A percentile compares a stretch with the other conserved stretches of the same genome.
These are phyloP conservation scores for Trissonchulus sp. DNA, from an alignment of 2,888 invertebrate genomes.

Conservation along the genomic window DNA sequence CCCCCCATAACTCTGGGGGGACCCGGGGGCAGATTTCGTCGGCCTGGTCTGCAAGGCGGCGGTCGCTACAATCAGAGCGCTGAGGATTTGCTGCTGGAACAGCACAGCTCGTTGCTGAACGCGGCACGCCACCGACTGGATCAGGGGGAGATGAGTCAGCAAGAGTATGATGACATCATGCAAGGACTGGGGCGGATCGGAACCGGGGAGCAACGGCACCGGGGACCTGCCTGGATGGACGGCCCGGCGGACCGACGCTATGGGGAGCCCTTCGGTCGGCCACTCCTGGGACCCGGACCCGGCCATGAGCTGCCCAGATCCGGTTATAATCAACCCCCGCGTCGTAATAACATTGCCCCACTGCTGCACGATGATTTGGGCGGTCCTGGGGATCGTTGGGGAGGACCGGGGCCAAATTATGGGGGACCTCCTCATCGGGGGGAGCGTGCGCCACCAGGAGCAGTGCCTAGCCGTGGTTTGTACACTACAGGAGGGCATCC, in stretches of 20 bases:
- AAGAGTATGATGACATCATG: constrained; percentile 20
- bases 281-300: not conserved
- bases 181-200: not conserved
- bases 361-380: not conserved
- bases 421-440: not conserved
- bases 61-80: not conserved
- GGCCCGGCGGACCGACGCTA: not conserved
- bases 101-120: constrained; percentile 9
- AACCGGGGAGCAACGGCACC: constrained; percentile 22
- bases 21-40: no score
- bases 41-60: not conserved
- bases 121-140: constrained; percentile 18
- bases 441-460: not conserved
- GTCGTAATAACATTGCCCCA: not conserved
- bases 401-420: not conserved
- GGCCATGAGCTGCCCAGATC: not conserved
- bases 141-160: constrained; percentile 13
- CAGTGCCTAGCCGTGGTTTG: not conserved
- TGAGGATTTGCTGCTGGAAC: constrained; percentile 7
- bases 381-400: not conserved
- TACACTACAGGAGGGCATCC: not conserved
- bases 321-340: not conserved
- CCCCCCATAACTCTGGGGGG: no score
- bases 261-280: not conserved
- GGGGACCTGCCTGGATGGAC: no score